Evolutionary conservation across 1,140 invertebrate genomes (phyloP).

Genomic region (Bombus huntii): DNA sequence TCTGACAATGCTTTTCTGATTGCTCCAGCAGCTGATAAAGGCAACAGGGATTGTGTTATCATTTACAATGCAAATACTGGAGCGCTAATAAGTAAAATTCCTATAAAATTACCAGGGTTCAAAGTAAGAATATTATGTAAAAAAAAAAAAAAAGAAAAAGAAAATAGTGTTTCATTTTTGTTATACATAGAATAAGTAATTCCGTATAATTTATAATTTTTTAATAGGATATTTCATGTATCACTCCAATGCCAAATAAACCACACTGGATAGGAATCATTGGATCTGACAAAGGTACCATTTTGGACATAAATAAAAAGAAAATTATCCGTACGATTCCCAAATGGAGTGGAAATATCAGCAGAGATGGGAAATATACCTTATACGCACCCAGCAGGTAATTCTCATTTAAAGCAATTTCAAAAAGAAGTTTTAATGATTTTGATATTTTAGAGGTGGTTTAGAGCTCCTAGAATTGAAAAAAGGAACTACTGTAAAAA

Average conservation of each 20-base stretch:
- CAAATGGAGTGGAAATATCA: constrained; percentile 93
- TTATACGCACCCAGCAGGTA: constrained; percentile 93
- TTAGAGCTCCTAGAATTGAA: constrained; percentile 95
- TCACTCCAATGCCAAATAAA: constrained; percentile 92
- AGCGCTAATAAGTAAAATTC: constrained; percentile 89
- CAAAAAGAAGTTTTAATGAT: not conserved
- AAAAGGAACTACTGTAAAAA: constrained; percentile 91
- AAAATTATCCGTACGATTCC: constrained; percentile 89
- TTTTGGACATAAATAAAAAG: constrained; percentile 92
- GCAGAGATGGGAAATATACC: constrained; percentile 94
- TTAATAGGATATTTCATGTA: constrained; percentile 85
- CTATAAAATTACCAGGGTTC: constrained; percentile 85
- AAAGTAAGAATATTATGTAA: constrained; percentile 81
- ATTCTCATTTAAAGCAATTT: not conserved
- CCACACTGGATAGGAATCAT: constrained; percentile 93
- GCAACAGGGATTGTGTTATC: constrained; percentile 91
- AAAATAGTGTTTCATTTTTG: not conserved
- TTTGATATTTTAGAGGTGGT: constrained; percentile 88
- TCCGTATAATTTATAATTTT: not conserved
- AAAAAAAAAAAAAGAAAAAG: no score
- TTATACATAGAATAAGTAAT: not conserved
- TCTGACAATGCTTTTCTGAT: constrained; percentile 91
- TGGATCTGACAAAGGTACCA: constrained; percentile 94
- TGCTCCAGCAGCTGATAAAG: constrained; percentile 91
- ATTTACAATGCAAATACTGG: constrained; percentile 94